Conservation (phyloP, 2,113 vertebrate genomes). For the Formicarius rufipectus region DNA sequence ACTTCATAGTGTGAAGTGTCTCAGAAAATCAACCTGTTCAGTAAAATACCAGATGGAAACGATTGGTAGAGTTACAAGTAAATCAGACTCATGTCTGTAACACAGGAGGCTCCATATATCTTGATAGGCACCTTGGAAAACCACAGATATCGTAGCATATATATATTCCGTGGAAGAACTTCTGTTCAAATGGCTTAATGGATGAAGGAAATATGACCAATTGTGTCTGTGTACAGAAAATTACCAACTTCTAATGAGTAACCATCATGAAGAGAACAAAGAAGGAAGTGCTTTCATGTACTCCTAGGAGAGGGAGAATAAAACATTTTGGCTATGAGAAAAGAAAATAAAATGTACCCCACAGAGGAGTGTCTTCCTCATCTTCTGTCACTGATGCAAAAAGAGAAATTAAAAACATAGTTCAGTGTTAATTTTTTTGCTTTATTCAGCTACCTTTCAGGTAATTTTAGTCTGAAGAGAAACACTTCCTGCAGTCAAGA, state of each 20-base stretch:
- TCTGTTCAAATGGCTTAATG: conserved; percentile 5
- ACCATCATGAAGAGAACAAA: background rate
- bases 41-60: conserved; percentile 63
- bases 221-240: background rate
- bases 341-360: background rate
- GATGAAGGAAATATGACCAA: background rate
- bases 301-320: background rate
- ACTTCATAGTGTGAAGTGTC: conserved; percentile 48
- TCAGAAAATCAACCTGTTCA: conserved; percentile 59
- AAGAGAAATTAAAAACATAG: background rate
- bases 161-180: background rate
- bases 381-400: background rate
- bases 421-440: background rate
- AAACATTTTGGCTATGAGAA: background rate
- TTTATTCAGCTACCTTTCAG: conserved; percentile 5
- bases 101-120: background rate
- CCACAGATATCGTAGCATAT: background rate
- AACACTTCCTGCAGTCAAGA: background rate
- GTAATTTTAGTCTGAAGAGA: background rate
- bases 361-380: background rate
- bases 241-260: background rate
- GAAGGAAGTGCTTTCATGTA: background rate
- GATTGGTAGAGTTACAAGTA: conserved; percentile 48
- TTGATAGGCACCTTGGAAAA: conserved; percentile 48
- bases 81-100: conserved; percentile 22